These are phyloP conservation scores for Verasper variegatus DNA, from an alignment of 2,113 vertebrate species.

Conservation along the genomic window DNA sequence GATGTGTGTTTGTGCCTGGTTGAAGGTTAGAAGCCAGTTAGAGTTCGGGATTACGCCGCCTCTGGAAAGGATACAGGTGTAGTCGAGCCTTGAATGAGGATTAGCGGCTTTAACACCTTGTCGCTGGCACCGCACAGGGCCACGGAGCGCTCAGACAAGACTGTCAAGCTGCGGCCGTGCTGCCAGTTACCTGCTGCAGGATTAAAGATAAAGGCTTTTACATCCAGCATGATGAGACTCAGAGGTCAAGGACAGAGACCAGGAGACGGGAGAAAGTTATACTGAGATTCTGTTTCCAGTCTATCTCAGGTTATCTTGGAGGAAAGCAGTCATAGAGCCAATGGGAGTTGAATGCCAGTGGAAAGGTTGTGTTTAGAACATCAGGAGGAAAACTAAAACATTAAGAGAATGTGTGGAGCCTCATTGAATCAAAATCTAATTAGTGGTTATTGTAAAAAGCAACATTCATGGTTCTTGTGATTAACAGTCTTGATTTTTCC, in stretches of 20 bases:
- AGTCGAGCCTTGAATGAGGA: constrained; percentile 65
- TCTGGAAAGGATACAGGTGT: constrained; percentile 59
- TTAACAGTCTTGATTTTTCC: constrained; percentile 10
- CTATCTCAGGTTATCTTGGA: not conserved
- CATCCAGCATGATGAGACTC: constrained; percentile 28
- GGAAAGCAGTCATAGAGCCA: constrained; percentile 7
- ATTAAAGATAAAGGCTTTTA: constrained; percentile 50
- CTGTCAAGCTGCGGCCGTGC: constrained; percentile 16
- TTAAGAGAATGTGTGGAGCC: not conserved
- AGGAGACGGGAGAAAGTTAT: constrained; percentile 14
- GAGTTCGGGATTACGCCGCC: constrained; percentile 54
- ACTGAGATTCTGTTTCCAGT: not conserved
- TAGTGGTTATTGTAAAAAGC: not conserved
- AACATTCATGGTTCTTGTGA: constrained; percentile 4
- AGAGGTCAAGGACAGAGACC: constrained; percentile 8
- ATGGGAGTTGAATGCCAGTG: not conserved
- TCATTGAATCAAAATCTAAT: not conserved
- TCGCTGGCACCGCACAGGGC: constrained; percentile 38
- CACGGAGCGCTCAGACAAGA: constrained; percentile 36
- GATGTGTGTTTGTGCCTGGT: not conserved
- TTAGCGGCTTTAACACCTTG: constrained; percentile 65
- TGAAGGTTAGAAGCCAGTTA: not conserved
- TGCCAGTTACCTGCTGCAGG: constrained; percentile 17
- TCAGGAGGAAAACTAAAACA: constrained; percentile 5
- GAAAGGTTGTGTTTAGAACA: not conserved